phyloP scores from a whole-genome alignment of 1,140 invertebrate species.

The Drosophila ananassae region DNA sequence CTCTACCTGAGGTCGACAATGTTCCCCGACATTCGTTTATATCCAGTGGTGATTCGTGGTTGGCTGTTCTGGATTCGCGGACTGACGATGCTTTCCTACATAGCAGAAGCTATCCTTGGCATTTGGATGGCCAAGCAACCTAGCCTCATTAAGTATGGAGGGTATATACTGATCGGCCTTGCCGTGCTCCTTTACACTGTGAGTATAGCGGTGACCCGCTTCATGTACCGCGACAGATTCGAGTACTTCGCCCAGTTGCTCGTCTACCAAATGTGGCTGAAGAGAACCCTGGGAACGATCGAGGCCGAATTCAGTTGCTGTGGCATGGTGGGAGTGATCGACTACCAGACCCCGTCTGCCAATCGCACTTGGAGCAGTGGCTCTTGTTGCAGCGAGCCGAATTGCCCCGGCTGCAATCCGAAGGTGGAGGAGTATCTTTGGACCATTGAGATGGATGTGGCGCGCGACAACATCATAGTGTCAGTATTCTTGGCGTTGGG shows the following conservation, averaged over 20 bases:
- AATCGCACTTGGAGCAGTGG: slow-evolving; percentile 46
- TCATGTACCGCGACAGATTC: not conserved
- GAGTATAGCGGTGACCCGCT: slow-evolving; percentile 32
- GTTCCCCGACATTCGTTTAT: slow-evolving; percentile 9
- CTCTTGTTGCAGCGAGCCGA: slow-evolving; percentile 37
- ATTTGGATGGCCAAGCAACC: slow-evolving; percentile 28
- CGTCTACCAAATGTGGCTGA: slow-evolving; percentile 30
- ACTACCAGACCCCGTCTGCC: slow-evolving; percentile 28
- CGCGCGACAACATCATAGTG: slow-evolving; percentile 54
- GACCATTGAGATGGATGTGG: slow-evolving; percentile 51
- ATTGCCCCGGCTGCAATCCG: slow-evolving; percentile 35
- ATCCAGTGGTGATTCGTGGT: not conserved
- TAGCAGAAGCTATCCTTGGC: slow-evolving; percentile 31
- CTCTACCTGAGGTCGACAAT: not conserved
- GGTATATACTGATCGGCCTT: slow-evolving; percentile 27
- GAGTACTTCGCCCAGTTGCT: slow-evolving; percentile 23
- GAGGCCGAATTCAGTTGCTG: slow-evolving; percentile 50
- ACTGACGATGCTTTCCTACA: slow-evolving; percentile 2
- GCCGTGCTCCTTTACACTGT: slow-evolving; percentile 18
- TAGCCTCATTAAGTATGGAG: slow-evolving; percentile 10
- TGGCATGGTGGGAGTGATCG: slow-evolving; percentile 35
- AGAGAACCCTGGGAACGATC: not conserved
- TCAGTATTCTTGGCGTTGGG: slow-evolving; percentile 22
- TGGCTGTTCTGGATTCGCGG: slow-evolving; percentile 39
- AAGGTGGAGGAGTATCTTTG: slow-evolving; percentile 21